These are phyloP conservation scores for Steatocranus sp. DNA, from an alignment of 2,797 vertebrate species.

Conservation along the genomic window DNA sequence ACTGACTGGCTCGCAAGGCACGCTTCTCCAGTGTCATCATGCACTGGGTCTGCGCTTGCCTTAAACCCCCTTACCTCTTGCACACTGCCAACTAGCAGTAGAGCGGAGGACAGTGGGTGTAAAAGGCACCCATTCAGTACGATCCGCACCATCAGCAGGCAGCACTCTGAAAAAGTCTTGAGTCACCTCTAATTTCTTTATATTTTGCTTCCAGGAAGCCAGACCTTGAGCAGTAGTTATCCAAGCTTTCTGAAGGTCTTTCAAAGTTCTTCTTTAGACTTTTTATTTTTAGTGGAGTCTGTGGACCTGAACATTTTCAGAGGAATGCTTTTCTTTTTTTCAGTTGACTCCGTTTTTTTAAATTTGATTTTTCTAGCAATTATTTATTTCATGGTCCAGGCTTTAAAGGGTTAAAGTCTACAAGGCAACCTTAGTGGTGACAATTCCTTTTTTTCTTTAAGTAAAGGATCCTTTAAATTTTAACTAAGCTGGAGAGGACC, in stretches of 20 bases:
- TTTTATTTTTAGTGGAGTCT: neutral
- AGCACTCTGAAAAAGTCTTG: neutral
- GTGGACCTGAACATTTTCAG: neutral
- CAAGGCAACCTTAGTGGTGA: neutral
- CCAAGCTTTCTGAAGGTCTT: neutral
- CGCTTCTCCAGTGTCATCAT: neutral
- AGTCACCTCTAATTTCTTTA: neutral
- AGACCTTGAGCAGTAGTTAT: neutral
- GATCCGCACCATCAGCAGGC: neutral
- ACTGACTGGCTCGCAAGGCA: neutral
- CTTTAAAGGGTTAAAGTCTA: neutral
- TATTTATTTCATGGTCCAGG: neutral
- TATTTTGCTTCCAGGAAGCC: neutral
- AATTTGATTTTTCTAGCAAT: neutral
- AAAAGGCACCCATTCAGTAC: neutral
- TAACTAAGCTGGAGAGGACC: neutral
- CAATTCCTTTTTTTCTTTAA: neutral
- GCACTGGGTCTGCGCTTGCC: neutral
- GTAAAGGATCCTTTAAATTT: neutral
- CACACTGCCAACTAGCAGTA: neutral
- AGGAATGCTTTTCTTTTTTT: neutral
- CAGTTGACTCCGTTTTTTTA: fast-evolving
- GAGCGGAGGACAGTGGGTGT: neutral
- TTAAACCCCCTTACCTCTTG: neutral
- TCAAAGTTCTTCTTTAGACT: neutral